Conservation (phyloP, 37 sponge, comb jelly and placozoan species). For the Ephydatia muelleri region DNA sequence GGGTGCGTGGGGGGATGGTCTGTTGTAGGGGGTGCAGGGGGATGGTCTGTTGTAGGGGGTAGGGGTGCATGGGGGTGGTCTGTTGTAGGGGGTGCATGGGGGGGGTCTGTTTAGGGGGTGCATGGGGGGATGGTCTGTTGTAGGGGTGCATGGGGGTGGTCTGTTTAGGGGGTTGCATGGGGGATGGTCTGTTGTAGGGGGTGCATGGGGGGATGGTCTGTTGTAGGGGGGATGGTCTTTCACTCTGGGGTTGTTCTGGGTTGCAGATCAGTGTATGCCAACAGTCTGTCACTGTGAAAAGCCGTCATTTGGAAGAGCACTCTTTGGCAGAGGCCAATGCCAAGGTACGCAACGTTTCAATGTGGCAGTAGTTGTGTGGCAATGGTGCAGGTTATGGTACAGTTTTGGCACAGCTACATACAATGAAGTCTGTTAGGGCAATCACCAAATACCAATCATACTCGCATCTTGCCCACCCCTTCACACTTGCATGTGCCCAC, state of each 20-base stretch:
- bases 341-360: constrained; percentile 27
- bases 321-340: constrained; percentile 29
- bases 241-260: not conserved
- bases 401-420: not conserved
- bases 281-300: constrained; percentile 22
- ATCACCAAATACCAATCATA: not conserved
- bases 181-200: no score
- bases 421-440: not conserved
- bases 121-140: constrained; percentile 67
- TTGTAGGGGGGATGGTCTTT: not conserved
- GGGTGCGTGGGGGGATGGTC: no score
- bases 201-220: constrained; percentile 6
- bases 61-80: no score
- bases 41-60: no score
- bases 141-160: not conserved
- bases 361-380: not conserved
- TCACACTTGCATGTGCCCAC: not conserved
- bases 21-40: not conserved
- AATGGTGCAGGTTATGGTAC: no score
- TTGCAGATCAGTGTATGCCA: constrained; percentile 38
- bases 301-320: constrained; percentile 33
- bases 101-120: no score
- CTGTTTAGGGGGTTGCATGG: no score
- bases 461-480: no score
- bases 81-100: not conserved